These are phyloP conservation scores for Macquaria australasica DNA, from an alignment of 2,113 vertebrate species.

Conservation along the genomic window DNA sequence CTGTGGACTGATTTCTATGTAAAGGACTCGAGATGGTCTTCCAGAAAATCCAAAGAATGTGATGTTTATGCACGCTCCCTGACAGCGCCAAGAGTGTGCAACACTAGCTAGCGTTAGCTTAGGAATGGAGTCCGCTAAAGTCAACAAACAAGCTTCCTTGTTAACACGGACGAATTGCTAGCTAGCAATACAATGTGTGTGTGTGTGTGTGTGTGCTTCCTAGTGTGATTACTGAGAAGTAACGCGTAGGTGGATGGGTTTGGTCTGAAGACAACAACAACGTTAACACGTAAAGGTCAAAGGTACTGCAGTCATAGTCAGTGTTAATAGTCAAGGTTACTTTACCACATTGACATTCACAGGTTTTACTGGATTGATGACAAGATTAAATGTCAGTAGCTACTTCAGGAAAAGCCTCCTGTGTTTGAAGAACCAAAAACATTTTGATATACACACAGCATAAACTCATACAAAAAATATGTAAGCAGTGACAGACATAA, in stretches of 20 bases:
- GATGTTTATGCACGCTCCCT: too few relatives aligned
- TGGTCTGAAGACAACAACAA: background rate
- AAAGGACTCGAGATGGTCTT: too few relatives aligned
- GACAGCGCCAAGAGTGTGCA: too few relatives aligned
- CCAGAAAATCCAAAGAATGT: too few relatives aligned
- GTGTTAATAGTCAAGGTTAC: background rate
- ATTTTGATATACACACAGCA: slow-evolving; percentile 48
- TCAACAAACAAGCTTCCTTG: too few relatives aligned
- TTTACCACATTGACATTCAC: slow-evolving; percentile 4
- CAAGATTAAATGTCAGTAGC: slow-evolving; percentile 10
- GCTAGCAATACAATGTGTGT: background rate
- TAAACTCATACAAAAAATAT: slow-evolving; percentile 27
- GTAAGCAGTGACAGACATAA: slow-evolving; percentile 45
- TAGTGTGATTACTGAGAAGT: background rate
- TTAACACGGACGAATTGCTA: too few relatives aligned
- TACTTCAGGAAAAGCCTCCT: slow-evolving; percentile 13
- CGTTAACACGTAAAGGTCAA: background rate
- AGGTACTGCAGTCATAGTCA: background rate
- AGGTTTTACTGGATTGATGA: slow-evolving; percentile 15
- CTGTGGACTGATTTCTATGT: too few relatives aligned
- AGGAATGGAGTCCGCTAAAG: too few relatives aligned
- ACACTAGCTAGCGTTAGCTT: too few relatives aligned
- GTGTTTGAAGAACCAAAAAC: slow-evolving; percentile 52
- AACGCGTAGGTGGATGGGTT: background rate
- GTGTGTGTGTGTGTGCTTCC: too few relatives aligned